Evolutionary conservation across 2,888 invertebrate genomes (phyloP).

Genomic region (Eupithecia subfuscata): DNA sequence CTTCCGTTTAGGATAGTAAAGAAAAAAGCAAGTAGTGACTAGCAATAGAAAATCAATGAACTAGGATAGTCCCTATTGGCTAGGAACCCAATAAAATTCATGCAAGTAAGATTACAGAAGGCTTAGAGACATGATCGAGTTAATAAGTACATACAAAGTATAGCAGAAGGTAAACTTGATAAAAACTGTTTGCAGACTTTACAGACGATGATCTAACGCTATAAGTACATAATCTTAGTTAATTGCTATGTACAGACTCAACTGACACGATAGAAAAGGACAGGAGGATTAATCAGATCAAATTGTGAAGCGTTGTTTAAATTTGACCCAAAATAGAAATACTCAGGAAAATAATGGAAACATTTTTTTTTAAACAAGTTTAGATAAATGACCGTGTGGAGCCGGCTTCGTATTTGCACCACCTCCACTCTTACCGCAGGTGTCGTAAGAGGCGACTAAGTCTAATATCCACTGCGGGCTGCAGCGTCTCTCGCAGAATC

Average conservation of each 20-base stretch:
- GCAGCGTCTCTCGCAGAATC: no score
- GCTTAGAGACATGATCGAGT: not conserved
- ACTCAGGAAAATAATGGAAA: no score
- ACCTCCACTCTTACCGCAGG: no score
- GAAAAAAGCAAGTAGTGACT: not conserved
- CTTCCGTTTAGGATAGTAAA: not conserved
- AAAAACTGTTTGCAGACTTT: conserved; percentile 4
- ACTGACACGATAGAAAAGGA: not conserved
- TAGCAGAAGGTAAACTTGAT: not conserved
- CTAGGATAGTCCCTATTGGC: not conserved
- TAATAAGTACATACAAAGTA: not conserved
- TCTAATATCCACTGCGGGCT: no score
- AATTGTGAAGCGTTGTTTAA: not conserved
- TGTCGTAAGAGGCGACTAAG: no score
- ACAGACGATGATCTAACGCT: conserved; percentile 6
- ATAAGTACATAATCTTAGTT: conserved; percentile 8
- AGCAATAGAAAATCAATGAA: not conserved
- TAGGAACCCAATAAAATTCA: not conserved
- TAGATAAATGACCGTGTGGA: no score
- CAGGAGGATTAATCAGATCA: not conserved
- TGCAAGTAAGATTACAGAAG: not conserved
- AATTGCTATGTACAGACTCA: conserved; percentile 8
- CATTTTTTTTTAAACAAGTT: no score
- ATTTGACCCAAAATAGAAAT: not conserved
- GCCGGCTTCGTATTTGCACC: no score